A percentile compares a stretch with the other conserved stretches of the same genome.
phyloP scores from a whole-genome alignment of 2,888 invertebrate genomes.

The Prosopocoilus inquinatus region DNA sequence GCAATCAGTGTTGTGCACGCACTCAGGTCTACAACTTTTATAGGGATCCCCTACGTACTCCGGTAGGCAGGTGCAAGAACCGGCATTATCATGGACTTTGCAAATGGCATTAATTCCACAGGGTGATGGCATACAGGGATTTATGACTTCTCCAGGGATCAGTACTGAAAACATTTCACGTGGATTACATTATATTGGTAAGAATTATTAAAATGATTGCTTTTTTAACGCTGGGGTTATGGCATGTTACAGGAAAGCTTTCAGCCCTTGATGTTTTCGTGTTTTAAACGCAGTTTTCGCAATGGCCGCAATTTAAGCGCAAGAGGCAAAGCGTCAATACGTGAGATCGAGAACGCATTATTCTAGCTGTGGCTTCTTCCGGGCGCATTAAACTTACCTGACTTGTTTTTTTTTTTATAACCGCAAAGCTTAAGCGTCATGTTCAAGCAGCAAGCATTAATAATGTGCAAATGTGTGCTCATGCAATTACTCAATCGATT shows the following conservation, averaged over 20 bases:
- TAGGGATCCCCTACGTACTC: conserved; percentile 77
- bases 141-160: conserved; percentile 49
- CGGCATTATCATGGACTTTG: conserved; percentile 68
- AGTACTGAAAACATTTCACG: conserved; percentile 25
- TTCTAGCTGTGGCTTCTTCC: conserved; percentile 32
- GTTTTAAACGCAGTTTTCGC: too few species aligned
- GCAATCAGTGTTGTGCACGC: conserved; percentile 65
- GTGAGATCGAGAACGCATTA: not conserved
- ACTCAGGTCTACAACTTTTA: conserved; percentile 69
- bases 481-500: too few species aligned
- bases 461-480: not conserved
- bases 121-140: conserved; percentile 67
- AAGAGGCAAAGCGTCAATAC: too few species aligned
- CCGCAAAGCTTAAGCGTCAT: conserved; percentile 13
- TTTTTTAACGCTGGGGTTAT: conserved; percentile 8
- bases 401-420: conserved; percentile 21
- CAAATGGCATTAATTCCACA: conserved; percentile 69
- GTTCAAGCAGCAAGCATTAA: conserved; percentile 28
- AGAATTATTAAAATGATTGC: conserved; percentile 10
- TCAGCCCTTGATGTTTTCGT: too few species aligned
- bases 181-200: not conserved
- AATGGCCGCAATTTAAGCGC: too few species aligned
- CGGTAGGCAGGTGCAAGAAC: conserved; percentile 68
- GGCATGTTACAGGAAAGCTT: not conserved
- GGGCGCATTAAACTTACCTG: conserved; percentile 48